A percentile compares a stretch with the other conserved stretches of the same genome.
phyloP scores from a whole-genome alignment of 2,797 vertebrate species.

The Melanitta fusca region DNA sequence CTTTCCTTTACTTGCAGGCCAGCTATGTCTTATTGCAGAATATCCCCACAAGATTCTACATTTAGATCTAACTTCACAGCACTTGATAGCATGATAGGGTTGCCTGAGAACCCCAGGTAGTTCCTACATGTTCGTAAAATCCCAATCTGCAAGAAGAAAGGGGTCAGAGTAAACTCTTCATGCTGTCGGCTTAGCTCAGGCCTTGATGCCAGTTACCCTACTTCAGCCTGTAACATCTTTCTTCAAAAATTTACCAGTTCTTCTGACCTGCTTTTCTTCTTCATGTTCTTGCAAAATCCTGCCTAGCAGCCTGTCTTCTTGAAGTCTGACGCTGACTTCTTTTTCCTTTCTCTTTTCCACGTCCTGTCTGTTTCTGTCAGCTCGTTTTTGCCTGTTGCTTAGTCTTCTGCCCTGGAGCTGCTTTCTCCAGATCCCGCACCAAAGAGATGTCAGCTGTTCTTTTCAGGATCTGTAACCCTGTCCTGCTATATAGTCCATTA shows the following conservation, averaged over 20 bases:
- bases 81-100: rapidly evolving
- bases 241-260: neutral
- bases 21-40: neutral
- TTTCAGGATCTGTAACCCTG: neutral
- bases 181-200: neutral
- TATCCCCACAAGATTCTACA: neutral
- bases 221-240: neutral
- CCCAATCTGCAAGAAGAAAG: neutral
- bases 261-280: neutral
- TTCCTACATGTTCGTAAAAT: neutral
- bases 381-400: neutral
- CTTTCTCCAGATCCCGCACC: neutral
- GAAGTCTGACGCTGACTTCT: neutral
- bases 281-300: neutral
- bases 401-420: neutral
- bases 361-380: neutral
- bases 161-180: neutral
- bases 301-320: neutral
- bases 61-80: neutral
- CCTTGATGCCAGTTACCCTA: neutral
- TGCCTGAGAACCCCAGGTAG: neutral
- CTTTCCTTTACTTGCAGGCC: neutral
- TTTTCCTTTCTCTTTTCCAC: neutral
- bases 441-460: neutral
- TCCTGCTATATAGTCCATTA: neutral